phyloP scores from a whole-genome alignment of 2,797 vertebrate species.

The Margarornis squamiger region DNA sequence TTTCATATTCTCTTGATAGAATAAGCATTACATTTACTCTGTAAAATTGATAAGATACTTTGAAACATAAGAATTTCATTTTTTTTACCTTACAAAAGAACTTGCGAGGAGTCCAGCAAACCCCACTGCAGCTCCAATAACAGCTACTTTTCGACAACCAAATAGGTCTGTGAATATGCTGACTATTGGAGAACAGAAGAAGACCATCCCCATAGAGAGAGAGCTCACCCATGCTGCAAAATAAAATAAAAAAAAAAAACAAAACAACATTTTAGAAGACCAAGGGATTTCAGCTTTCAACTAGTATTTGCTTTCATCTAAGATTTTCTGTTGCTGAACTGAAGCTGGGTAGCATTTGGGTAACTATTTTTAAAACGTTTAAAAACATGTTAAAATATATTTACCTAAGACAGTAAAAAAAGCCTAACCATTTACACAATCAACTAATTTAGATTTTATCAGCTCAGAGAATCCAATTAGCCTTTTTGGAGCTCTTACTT shows the following conservation, averaged over 20 bases:
- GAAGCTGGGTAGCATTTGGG: background rate
- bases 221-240: slow-evolving; percentile 92
- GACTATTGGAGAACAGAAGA: slow-evolving; percentile 95
- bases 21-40: background rate
- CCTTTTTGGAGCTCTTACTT: background rate
- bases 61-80: background rate
- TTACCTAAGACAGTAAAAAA: background rate
- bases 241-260: background rate
- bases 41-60: background rate
- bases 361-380: background rate
- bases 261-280: background rate
- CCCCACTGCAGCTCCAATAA: slow-evolving; percentile 87
- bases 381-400: background rate
- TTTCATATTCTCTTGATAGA: background rate
- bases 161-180: slow-evolving; percentile 92
- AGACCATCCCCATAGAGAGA: slow-evolving; percentile 97
- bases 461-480: background rate
- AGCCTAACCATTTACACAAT: background rate
- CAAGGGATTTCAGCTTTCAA: background rate
- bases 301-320: background rate
- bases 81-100: slow-evolving; percentile 88
- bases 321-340: background rate
- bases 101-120: slow-evolving; percentile 88
- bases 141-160: slow-evolving; percentile 89
- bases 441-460: background rate